These are phyloP conservation scores for Eristalis arbustorum DNA, from an alignment of 2,888 invertebrate genomes.

Conservation along the genomic window DNA sequence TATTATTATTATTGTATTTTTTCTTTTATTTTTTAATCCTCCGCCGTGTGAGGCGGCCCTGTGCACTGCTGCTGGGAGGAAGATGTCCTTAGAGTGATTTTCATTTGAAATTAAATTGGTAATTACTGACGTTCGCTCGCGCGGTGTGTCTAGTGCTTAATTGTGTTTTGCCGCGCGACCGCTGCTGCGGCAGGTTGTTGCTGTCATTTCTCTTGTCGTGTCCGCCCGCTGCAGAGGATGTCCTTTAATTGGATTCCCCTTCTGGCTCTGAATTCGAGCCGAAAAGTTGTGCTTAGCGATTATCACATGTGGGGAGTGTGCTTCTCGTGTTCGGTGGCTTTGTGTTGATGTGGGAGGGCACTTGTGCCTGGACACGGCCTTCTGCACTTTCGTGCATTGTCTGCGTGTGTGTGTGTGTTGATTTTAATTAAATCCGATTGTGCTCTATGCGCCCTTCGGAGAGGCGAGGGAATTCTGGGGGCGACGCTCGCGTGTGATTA, in stretches of 20 bases:
- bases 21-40: conserved; percentile 33
- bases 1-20: conserved; percentile 38
- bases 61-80: not conserved
- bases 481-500: not conserved
- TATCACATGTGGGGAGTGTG: conserved; percentile 23
- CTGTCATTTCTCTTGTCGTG: not conserved
- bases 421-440: conserved; percentile 60
- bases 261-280: not conserved
- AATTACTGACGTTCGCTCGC: conserved; percentile 15
- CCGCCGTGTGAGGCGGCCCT: not conserved
- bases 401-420: conserved; percentile 24
- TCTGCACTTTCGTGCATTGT: conserved; percentile 51
- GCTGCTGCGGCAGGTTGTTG: too few species aligned
- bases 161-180: not conserved
- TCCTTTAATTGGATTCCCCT: conserved; percentile 34
- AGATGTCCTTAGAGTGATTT: conserved; percentile 50
- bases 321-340: conserved; percentile 27
- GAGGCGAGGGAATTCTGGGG: not conserved
- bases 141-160: not conserved
- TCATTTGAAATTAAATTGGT: conserved; percentile 52
- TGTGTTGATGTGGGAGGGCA: conserved; percentile 10
- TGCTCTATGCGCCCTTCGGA: not conserved
- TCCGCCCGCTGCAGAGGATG: not conserved
- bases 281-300: conserved; percentile 13
- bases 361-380: conserved; percentile 33